Evolutionary conservation across 2,888 invertebrate species (phyloP).

Genomic region (Drosophila merina): DNA sequence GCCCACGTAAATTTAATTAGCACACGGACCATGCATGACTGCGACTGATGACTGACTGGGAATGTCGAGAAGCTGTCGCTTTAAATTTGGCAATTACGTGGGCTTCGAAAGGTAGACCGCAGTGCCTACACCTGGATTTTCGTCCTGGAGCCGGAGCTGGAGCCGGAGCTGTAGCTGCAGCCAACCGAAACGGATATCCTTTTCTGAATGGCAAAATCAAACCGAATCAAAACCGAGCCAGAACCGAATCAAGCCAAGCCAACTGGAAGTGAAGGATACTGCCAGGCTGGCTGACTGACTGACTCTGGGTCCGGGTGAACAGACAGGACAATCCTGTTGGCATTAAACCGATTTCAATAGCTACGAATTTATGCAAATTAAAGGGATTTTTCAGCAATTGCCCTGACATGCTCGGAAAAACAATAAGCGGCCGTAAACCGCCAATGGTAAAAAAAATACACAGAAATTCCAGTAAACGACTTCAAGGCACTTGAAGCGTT

Average conservation of each 20-base stretch:
- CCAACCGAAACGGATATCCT: constrained; percentile 68
- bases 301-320: constrained; percentile 34
- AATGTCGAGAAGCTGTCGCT: constrained; percentile 9
- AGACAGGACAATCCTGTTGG: constrained; percentile 35
- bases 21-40: constrained; percentile 27
- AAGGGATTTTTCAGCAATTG: constrained; percentile 40
- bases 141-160: background rate
- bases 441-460: constrained; percentile 9
- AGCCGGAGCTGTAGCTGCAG: constrained; percentile 4
- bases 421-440: constrained; percentile 29
- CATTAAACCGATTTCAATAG: constrained; percentile 33
- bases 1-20: constrained; percentile 58
- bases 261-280: constrained; percentile 72
- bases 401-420: constrained; percentile 14
- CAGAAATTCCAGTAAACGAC: background rate
- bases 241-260: constrained; percentile 51
- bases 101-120: constrained; percentile 6
- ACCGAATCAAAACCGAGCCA: constrained; percentile 54
- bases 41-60: constrained; percentile 30
- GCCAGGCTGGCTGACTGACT: constrained; percentile 20
- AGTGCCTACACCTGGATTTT: constrained; percentile 2
- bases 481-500: constrained; percentile 29
- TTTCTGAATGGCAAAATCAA: constrained; percentile 59
- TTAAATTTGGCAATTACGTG: constrained; percentile 59
- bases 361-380: constrained; percentile 38